A percentile compares a stretch with the other conserved stretches of the same genome.
These are phyloP conservation scores for Embiotoca jacksoni DNA, from an alignment of 2,113 vertebrate species.

Conservation along the genomic window DNA sequence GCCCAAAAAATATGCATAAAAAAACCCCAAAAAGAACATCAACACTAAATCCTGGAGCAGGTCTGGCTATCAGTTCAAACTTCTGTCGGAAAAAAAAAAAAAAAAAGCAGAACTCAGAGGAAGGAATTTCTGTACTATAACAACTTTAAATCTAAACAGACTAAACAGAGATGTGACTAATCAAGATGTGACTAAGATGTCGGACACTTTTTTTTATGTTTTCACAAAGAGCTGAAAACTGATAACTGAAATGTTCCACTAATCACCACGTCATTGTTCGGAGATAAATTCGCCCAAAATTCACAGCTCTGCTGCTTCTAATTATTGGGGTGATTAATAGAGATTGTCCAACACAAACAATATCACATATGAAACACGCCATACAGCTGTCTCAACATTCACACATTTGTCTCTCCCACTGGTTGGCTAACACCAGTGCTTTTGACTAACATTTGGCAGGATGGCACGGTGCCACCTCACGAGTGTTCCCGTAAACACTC, in stretches of 20 bases:
- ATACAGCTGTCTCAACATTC: conserved; percentile 50
- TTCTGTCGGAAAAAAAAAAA: not conserved
- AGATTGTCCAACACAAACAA: conserved; percentile 28
- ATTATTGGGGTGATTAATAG: conserved; percentile 13
- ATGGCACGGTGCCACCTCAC: conserved; percentile 72
- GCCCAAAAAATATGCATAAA: conserved; percentile 59
- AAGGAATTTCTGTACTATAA: conserved; percentile 42
- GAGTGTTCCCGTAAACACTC: conserved; percentile 79
- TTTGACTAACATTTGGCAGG: conserved; percentile 66
- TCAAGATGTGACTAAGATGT: conserved; percentile 69
- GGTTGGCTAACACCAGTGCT: conserved; percentile 47
- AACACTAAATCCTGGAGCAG: conserved; percentile 21
- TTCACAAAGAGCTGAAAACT: conserved; percentile 27
- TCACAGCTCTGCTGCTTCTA: conserved; percentile 28
- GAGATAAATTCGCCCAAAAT: not conserved
- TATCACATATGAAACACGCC: conserved; percentile 41
- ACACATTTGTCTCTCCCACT: conserved; percentile 39
- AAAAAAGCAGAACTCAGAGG: conserved; percentile 59
- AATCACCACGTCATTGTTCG: conserved; percentile 31
- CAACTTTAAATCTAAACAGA: conserved; percentile 71
- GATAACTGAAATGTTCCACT: conserved; percentile 37
- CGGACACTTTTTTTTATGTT: conserved; percentile 36
- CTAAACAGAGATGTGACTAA: conserved; percentile 77
- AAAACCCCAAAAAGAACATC: not conserved
- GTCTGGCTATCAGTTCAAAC: not conserved